These are phyloP conservation scores for Dasysyrphus albostriatus DNA, from an alignment of 2,888 invertebrate species.

Conservation along the genomic window DNA sequence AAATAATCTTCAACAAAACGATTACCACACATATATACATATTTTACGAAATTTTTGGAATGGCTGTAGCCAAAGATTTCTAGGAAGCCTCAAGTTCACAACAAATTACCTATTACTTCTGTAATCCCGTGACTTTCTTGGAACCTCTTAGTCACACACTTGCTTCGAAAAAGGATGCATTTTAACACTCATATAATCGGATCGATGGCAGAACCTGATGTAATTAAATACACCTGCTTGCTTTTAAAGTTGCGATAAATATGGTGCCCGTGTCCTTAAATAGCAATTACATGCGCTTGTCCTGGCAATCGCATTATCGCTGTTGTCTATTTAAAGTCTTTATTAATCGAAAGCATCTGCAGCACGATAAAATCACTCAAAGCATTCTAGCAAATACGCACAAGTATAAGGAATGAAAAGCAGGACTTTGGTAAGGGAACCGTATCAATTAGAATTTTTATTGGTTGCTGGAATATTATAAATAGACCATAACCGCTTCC, in stretches of 20 bases:
- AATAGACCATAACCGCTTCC: conserved; percentile 72
- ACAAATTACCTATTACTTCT: neutral
- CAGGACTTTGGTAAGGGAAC: neutral
- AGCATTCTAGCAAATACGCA: conserved; percentile 35
- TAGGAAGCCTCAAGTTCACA: neutral
- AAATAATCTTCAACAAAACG: no score
- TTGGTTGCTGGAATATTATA: conserved; percentile 49
- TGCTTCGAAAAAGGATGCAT: conserved; percentile 38
- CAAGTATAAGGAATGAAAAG: conserved; percentile 18
- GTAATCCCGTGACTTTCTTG: neutral
- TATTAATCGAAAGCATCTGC: conserved; percentile 27
- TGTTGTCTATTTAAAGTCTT: conserved; percentile 64
- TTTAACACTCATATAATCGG: conserved; percentile 32
- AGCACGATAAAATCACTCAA: conserved; percentile 23
- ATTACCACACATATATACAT: neutral
- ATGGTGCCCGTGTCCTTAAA: conserved; percentile 58
- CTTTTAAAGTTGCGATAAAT: conserved; percentile 54
- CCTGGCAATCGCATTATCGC: conserved; percentile 61
- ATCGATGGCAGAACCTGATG: conserved; percentile 57
- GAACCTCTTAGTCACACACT: neutral
- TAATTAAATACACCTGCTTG: conserved; percentile 65
- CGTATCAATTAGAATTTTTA: conserved; percentile 43
- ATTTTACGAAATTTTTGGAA: neutral
- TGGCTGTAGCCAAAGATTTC: neutral
- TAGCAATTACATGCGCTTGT: conserved; percentile 63